A percentile compares a stretch with the other conserved stretches of the same genome.
These are phyloP conservation scores for Oreochromis grahami DNA, from an alignment of 2,797 vertebrate genomes.

Conservation along the genomic window DNA sequence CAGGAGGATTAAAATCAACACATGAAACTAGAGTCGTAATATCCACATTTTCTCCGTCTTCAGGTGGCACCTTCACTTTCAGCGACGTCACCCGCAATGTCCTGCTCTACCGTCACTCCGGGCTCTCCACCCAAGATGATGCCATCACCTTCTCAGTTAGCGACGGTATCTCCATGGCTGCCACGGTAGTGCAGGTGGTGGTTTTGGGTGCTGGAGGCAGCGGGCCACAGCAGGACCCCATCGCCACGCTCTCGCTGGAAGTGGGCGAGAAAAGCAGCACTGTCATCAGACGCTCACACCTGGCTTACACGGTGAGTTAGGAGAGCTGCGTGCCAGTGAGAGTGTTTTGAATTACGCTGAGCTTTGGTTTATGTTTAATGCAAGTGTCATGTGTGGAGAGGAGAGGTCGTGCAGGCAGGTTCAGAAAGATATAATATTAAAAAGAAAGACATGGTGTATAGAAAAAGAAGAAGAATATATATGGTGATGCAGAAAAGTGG, in stretches of 20 bases:
- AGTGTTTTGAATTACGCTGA: background rate
- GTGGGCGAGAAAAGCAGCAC: constrained; percentile 83
- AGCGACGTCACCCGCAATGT: constrained; percentile 82
- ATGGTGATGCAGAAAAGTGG: background rate
- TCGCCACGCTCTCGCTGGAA: constrained; percentile 76
- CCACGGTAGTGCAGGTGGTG: constrained; percentile 77
- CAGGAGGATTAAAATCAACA: background rate
- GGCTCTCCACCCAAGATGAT: constrained; percentile 79
- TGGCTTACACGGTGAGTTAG: constrained; percentile 86
- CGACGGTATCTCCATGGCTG: constrained; percentile 81
- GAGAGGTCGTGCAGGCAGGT: rapidly evolving
- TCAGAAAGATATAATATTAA: background rate
- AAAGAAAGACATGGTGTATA: background rate
- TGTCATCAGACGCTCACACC: constrained; percentile 79
- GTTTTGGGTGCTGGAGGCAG: constrained; percentile 68
- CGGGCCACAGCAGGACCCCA: constrained; percentile 75
- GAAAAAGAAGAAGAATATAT: background rate
- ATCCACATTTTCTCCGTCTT: background rate
- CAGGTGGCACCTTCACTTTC: constrained; percentile 90
- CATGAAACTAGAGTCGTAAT: background rate
- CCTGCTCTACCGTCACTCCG: constrained; percentile 86
- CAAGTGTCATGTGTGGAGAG: background rate
- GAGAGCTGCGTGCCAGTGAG: no score
- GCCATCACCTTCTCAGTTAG: constrained; percentile 87
- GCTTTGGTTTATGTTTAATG: rapidly evolving